These are phyloP conservation scores for Ctenoplectra terminalis DNA, from an alignment of 1,140 invertebrate genomes.

Conservation along the genomic window DNA sequence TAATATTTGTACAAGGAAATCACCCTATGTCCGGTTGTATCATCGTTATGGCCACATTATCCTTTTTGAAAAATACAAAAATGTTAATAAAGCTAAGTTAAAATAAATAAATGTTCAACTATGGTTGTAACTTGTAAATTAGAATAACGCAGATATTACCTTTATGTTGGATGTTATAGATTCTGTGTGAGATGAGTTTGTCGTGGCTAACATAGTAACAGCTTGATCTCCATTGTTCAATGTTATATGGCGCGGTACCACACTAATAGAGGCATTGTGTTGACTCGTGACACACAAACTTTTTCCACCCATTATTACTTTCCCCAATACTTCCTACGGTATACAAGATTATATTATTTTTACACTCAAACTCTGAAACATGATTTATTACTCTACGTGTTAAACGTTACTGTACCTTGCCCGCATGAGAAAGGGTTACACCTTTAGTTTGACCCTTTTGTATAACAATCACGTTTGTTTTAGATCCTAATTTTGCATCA, in stretches of 20 bases:
- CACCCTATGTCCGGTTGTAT: no score
- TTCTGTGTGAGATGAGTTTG: constrained; percentile 63
- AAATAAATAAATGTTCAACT: neutral
- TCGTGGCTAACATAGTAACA: constrained; percentile 59
- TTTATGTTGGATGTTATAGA: constrained; percentile 63
- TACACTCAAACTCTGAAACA: constrained; percentile 14
- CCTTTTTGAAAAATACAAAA: neutral
- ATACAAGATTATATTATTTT: neutral
- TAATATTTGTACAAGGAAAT: neutral
- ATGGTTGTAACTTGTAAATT: neutral
- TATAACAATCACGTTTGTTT: constrained; percentile 78
- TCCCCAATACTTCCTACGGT: constrained; percentile 77
- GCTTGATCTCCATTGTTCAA: constrained; percentile 75
- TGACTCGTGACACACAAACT: constrained; percentile 74
- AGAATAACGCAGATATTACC: constrained; percentile 38
- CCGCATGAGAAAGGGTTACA: constrained; percentile 77
- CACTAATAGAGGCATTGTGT: constrained; percentile 69
- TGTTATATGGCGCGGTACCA: constrained; percentile 70
- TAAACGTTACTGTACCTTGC: constrained; percentile 71
- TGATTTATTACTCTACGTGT: neutral
- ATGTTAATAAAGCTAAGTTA: neutral
- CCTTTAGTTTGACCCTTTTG: constrained; percentile 76
- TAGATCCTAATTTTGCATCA: constrained; percentile 71
- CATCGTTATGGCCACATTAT: neutral
- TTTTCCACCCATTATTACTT: constrained; percentile 78